Base-by-base conservation (phyloP, 2,113 vertebrate genomes). In the Odocoileus virginianus region DNA sequence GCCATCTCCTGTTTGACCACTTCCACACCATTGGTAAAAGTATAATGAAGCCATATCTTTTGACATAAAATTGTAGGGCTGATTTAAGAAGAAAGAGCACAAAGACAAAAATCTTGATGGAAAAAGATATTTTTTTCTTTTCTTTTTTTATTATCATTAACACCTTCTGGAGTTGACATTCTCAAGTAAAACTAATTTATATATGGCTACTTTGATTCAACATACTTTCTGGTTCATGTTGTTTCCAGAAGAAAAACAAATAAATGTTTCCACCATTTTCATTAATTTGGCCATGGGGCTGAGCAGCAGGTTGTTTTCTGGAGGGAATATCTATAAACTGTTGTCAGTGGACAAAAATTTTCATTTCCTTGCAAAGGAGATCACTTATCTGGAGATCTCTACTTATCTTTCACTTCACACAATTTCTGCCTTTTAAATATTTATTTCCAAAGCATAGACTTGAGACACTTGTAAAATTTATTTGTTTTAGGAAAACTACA, bases 401-500 rank as follows among this genome's bases (percentile, higher is more conserved):
- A 58, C 50, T 89, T 83, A 52, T 82, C 33, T 87, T 93, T 71
- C 36, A 89, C 54, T 61, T 94, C 45, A 88, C 3, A 91, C 12
- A 64, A 58, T 40, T 57, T 93, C 57, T 85, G 52, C 45, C 11
- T 94, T 95, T 94, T 11, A 50, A 78, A 79, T 33, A 93, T 96
- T 91, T 91, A 52, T 16, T 93, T 97, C 21, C 21, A 94, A 95
- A 91, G 23, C 43, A 92, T 19, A 90, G 67, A 61, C 5, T 11
- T 74, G 55, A 84, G 15, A 79, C n/a, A 87, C 21, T 27, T 61
- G 19, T 45, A 83, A 87, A 55, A 96, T 82, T 47, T 94, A 90
- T 94, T 91, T 91, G 28, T 83, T 95, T 96, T 17, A 92, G 71
- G 25, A 96, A 89, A 96, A 94, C 33, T 14, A 2, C 71, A 71